Conservation (phyloP, 2,113 vertebrate species). For the Oncorhynchus masou region DNA sequence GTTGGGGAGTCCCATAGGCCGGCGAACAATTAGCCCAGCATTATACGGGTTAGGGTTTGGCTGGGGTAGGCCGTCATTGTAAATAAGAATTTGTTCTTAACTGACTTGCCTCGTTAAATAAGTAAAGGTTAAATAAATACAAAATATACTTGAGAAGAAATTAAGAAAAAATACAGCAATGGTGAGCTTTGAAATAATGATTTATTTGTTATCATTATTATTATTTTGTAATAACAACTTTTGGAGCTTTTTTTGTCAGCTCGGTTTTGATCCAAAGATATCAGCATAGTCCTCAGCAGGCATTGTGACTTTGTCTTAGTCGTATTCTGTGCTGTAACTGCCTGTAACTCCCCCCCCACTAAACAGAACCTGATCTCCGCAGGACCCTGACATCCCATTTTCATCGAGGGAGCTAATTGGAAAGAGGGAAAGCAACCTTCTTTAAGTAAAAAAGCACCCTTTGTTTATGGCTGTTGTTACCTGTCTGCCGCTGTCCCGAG, state of each 20-base stretch:
- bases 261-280: no score
- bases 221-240: no score
- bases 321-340: no score
- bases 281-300: not conserved
- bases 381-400: slow-evolving; percentile 2
- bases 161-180: not conserved
- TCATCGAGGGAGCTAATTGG: slow-evolving; percentile 29
- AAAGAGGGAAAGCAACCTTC: slow-evolving; percentile 7
- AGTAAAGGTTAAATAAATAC: no score
- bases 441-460: slow-evolving; percentile 25
- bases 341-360: not conserved
- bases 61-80: no score
- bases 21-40: no score
- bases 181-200: not conserved
- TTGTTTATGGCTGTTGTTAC: slow-evolving; percentile 52
- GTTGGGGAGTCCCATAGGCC: no score
- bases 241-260: not conserved
- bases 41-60: no score
- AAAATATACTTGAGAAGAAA: no score
- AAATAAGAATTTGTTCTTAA: no score
- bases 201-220: not conserved
- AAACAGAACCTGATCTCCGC: not conserved
- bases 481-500: slow-evolving; percentile 35
- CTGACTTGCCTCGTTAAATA: no score
- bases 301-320: not conserved